Evolutionary conservation across 2,113 vertebrate species (phyloP).

Genomic region (Pachycephala philippinensis): DNA sequence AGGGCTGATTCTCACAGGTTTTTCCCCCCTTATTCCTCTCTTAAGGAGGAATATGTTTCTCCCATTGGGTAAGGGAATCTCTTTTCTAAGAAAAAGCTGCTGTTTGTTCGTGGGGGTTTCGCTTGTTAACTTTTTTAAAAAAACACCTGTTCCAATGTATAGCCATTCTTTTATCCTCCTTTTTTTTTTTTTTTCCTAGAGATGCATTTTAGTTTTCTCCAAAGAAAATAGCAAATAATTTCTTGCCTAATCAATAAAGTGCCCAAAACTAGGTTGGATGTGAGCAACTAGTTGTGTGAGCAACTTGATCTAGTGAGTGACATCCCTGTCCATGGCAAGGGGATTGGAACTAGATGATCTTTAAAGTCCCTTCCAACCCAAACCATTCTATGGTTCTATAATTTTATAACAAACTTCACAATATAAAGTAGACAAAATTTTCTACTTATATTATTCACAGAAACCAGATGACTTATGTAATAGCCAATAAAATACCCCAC

Average conservation of each 20-base stretch:
- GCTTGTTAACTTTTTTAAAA: neutral
- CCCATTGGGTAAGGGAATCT: fast-evolving
- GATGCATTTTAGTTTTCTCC: neutral
- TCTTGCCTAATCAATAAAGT: neutral
- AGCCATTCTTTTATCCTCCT: fast-evolving
- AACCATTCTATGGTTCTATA: neutral
- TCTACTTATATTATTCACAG: neutral
- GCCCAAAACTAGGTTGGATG: neutral
- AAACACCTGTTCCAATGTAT: neutral
- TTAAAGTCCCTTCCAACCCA: neutral
- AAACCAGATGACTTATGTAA: neutral
- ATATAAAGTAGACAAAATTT: neutral
- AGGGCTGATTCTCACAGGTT: neutral
- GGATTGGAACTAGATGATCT: neutral
- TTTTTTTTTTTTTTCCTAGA: neutral
- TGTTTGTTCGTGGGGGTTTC: neutral
- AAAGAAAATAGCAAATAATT: neutral
- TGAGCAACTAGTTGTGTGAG: neutral
- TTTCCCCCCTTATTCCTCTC: neutral
- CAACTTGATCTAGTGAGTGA: neutral
- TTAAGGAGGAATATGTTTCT: neutral
- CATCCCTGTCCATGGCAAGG: neutral
- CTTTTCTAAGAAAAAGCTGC: neutral
- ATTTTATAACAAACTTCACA: neutral
- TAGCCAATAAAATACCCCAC: fast-evolving